A percentile compares a stretch with the other conserved stretches of the same genome.
Evolutionary conservation across 2,797 vertebrate species (phyloP).

Genomic region (Coregonus sp.): DNA sequence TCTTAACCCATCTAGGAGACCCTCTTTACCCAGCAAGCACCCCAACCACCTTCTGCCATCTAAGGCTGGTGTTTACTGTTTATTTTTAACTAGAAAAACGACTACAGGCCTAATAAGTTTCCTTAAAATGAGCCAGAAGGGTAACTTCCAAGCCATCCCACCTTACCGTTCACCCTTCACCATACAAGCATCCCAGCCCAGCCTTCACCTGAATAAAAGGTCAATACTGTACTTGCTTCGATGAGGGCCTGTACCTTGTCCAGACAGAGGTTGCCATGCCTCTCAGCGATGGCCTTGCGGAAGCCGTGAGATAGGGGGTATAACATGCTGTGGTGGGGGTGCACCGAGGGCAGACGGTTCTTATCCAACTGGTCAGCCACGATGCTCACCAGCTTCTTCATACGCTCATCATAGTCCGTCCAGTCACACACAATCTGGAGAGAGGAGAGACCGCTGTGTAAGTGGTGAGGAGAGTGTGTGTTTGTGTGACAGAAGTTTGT

Average conservation of each 20-base stretch:
- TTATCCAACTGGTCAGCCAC: slow-evolving; percentile 98
- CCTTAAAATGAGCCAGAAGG: no score
- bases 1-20: no score
- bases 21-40: no score
- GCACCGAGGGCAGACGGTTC: slow-evolving; percentile 96
- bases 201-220: slow-evolving; percentile 52
- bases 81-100: no score
- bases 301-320: slow-evolving; percentile 96
- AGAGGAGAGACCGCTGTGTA: background rate
- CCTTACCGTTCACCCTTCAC: background rate
- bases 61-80: no score
- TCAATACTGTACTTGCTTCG: slow-evolving; percentile 71
- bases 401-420: slow-evolving; percentile 98
- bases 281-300: slow-evolving; percentile 97
- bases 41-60: no score
- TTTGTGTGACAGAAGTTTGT: background rate
- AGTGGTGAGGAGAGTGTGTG: background rate
- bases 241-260: slow-evolving; percentile 88
- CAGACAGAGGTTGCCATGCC: slow-evolving; percentile 98
- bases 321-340: slow-evolving; percentile 99
- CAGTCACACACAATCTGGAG: slow-evolving; percentile 97
- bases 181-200: slow-evolving; percentile 36
- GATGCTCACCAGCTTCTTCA: slow-evolving; percentile 99
- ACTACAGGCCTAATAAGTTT: background rate
- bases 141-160: background rate